Percentiles rank a stretch among this genome's conserved stretches.
These are phyloP conservation scores for Pyrocoelia pectoralis DNA, from an alignment of 2,888 invertebrate genomes.

Conservation along the genomic window DNA sequence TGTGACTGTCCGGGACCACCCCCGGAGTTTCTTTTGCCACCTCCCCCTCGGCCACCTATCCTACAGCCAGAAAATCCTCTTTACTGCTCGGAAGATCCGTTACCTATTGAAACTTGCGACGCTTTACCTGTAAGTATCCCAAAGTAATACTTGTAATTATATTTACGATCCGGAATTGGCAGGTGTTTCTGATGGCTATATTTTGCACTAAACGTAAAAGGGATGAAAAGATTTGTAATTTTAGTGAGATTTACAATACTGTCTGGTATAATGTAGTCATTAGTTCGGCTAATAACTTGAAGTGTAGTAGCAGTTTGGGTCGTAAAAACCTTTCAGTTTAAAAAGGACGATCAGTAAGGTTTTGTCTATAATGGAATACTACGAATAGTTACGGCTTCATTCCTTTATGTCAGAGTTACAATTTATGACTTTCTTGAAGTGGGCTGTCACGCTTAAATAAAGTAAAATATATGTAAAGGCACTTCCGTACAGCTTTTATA, in stretches of 20 bases:
- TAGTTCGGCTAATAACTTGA: constrained; percentile 26
- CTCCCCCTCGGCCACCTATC: constrained; percentile 77
- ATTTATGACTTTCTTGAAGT: constrained; percentile 38
- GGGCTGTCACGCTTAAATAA: constrained; percentile 29
- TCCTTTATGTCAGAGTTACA: constrained; percentile 32
- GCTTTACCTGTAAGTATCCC: constrained; percentile 78
- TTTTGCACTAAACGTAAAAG: constrained; percentile 23
- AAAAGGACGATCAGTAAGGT: constrained; percentile 30
- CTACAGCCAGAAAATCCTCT: constrained; percentile 70
- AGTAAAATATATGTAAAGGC: constrained; percentile 5
- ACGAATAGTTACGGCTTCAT: constrained; percentile 42
- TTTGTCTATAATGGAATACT: constrained; percentile 39
- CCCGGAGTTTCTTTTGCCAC: constrained; percentile 77
- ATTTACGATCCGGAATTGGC: not conserved
- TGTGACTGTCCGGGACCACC: constrained; percentile 81
- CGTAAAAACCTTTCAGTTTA: constrained; percentile 29
- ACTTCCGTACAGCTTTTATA: constrained; percentile 7
- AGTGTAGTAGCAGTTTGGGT: constrained; percentile 24
- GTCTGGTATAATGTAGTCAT: constrained; percentile 18
- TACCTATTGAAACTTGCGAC: constrained; percentile 78
- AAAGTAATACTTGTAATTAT: constrained; percentile 40
- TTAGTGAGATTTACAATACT: constrained; percentile 26
- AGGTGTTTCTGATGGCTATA: constrained; percentile 13
- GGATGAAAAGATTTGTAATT: too few relatives aligned
- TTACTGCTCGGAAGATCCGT: constrained; percentile 75